Conservation (phyloP, 2,888 invertebrate species). For the Papilio elwesi region DNA sequence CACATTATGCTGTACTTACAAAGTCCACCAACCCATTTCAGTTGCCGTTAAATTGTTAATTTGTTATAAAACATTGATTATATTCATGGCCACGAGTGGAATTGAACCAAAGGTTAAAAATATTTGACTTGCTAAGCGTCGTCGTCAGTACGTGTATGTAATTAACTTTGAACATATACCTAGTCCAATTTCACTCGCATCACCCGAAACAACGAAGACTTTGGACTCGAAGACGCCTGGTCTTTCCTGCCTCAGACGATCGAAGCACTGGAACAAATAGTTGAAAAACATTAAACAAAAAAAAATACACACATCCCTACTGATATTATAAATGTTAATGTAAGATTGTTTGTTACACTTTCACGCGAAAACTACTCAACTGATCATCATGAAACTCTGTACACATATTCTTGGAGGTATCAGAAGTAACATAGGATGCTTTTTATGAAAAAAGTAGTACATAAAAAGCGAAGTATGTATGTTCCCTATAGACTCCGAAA, state of each 20-base stretch:
- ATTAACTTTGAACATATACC: slow-evolving; percentile 61
- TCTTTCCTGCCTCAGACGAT: slow-evolving; percentile 81
- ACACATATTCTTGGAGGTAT: no score
- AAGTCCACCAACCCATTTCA: background rate
- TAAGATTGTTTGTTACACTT: no score
- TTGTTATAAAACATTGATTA: background rate
- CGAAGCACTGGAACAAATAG: slow-evolving; percentile 81
- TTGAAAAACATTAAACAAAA: no score
- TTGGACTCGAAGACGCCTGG: slow-evolving; percentile 84
- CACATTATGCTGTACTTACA: no score
- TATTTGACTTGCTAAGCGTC: slow-evolving; percentile 13
- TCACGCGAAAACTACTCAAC: no score
- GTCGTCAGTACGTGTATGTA: background rate
- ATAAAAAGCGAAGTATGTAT: no score
- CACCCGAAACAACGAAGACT: slow-evolving; percentile 86
- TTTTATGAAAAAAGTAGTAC: no score
- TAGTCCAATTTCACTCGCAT: slow-evolving; percentile 82
- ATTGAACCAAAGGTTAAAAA: slow-evolving; percentile 11
- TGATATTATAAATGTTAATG: no score
- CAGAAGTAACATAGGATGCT: no score
- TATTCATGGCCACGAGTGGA: background rate
- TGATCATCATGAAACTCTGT: no score
- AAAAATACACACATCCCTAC: no score
- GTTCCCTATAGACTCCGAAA: no score
- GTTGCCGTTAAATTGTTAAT: background rate